phyloP scores from a whole-genome alignment of 2,888 invertebrate species.

The Tetragnatha montana region DNA sequence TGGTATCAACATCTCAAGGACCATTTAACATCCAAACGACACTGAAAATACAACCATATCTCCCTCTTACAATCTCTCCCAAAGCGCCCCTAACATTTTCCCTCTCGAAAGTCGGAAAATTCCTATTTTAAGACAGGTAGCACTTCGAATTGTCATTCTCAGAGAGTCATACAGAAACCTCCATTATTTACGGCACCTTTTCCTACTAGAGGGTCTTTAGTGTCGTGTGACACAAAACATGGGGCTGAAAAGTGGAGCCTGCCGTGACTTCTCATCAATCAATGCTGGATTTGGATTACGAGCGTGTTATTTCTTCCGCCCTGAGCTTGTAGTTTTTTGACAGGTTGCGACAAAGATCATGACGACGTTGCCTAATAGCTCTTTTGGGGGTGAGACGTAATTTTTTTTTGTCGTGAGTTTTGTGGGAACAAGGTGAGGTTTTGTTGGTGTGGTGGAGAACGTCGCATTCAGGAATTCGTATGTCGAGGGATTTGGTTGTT shows the following conservation, averaged over 20 bases:
- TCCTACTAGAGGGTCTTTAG: conserved; percentile 4
- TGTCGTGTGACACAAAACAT: conserved; percentile 42
- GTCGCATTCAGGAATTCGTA: too few relatives aligned
- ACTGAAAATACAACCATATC: too few relatives aligned
- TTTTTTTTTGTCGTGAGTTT: too few relatives aligned
- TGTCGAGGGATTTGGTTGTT: too few relatives aligned
- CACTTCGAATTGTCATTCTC: neutral
- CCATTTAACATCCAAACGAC: too few relatives aligned
- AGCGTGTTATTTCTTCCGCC: neutral
- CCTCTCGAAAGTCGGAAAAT: conserved; percentile 6
- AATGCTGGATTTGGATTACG: conserved; percentile 17
- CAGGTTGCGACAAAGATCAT: neutral
- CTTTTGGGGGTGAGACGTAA: neutral
- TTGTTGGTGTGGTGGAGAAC: too few relatives aligned
- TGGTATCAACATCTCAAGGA: too few relatives aligned
- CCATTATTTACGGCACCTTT: conserved; percentile 43
- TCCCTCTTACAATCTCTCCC: too few relatives aligned
- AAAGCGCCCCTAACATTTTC: too few relatives aligned
- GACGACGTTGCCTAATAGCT: neutral
- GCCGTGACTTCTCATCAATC: conserved; percentile 20
- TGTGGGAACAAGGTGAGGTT: too few relatives aligned
- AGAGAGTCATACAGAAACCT: conserved; percentile 3
- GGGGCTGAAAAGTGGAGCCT: conserved; percentile 2
- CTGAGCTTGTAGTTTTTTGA: neutral
- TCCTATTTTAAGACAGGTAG: conserved; percentile 23